Base-by-base conservation (phyloP, 1,140 invertebrate genomes). In the Cherax quadricarinatus region DNA sequence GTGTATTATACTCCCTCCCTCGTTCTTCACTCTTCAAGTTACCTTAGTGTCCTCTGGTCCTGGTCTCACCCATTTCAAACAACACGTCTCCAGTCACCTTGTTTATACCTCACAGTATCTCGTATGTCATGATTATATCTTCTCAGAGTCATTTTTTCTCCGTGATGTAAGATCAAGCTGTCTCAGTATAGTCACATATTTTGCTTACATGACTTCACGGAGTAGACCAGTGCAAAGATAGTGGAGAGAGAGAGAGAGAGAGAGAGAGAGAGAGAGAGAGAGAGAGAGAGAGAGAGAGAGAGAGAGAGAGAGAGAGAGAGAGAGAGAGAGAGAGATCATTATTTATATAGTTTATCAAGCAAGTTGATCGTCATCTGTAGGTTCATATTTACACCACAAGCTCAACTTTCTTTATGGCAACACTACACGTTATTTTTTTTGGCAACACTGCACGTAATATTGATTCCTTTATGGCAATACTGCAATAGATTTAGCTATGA, bases 281-380 rank as follows among this genome's bases (percentile, higher is more conserved):
- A 79, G 30, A 48, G 30, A 41, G 30, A 79, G 75, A 79, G 75
- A 79, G 75, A 79, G 75, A 79, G 75, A 79, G 75, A 79, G 70
- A 75, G 70, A 75, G 70, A 75, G 70, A 75, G 70, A 75, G 70
- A 75, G 70, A 75, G 70, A 75, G 70, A 75, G 70, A 75, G 70
- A 75, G 70, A 75, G 70, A 70, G 30, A 41, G 30, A 41, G 30
- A 41, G 30, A 41, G 30, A 41, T 41, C 30, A 41, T 41, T 41
- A 0, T 41, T 41, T 0, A 41, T 41, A 41, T 41, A 41, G 30
- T 1, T 41, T 41, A 41, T 2, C 30, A 5, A 81, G 14, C 41
- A 81, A 18, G n/a, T 1, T 18, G 24, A n/a, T 18, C 14, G 24
- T 16, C 14, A 80, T 41, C 48, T 18, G 24, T 18, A 21, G 24